These are phyloP conservation scores for Augochlorella aurata DNA, from an alignment of 2,888 invertebrate genomes.

Conservation along the genomic window DNA sequence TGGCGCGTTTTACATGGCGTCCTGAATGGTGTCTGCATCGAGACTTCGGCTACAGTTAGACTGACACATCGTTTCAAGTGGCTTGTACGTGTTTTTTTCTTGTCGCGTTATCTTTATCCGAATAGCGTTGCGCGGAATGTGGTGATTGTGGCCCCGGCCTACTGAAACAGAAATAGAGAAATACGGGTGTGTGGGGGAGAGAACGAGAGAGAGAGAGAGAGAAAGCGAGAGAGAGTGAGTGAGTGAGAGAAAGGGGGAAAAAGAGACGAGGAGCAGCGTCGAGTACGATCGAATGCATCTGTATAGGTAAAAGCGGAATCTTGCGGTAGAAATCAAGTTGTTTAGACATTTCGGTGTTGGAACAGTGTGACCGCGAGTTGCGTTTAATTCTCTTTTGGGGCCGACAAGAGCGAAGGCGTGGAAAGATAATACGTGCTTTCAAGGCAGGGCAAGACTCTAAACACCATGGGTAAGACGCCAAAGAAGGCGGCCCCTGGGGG, in stretches of 20 bases:
- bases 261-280: not conserved
- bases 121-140: slow-evolving; percentile 1
- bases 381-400: slow-evolving; percentile 25
- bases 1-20: slow-evolving; percentile 29
- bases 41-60: slow-evolving; percentile 6
- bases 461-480: slow-evolving; percentile 77
- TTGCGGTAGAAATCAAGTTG: slow-evolving; percentile 51
- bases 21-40: slow-evolving; percentile 24
- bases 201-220: not conserved
- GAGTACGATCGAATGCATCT: slow-evolving; percentile 14
- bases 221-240: not conserved
- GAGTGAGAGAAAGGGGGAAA: not conserved
- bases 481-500: slow-evolving; percentile 78
- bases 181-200: not conserved
- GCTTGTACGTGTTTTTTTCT: not conserved
- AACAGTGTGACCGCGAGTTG: slow-evolving; percentile 20
- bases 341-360: slow-evolving; percentile 24
- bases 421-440: slow-evolving; percentile 50
- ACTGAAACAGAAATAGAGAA: slow-evolving; percentile 18
- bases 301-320: slow-evolving; percentile 32
- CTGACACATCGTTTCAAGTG: not conserved
- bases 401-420: slow-evolving; percentile 58
- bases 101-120: not conserved
- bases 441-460: slow-evolving; percentile 44
- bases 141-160: not conserved